phyloP scores from a whole-genome alignment of 2,797 vertebrate genomes.

The Crocidura indochinensis region DNA sequence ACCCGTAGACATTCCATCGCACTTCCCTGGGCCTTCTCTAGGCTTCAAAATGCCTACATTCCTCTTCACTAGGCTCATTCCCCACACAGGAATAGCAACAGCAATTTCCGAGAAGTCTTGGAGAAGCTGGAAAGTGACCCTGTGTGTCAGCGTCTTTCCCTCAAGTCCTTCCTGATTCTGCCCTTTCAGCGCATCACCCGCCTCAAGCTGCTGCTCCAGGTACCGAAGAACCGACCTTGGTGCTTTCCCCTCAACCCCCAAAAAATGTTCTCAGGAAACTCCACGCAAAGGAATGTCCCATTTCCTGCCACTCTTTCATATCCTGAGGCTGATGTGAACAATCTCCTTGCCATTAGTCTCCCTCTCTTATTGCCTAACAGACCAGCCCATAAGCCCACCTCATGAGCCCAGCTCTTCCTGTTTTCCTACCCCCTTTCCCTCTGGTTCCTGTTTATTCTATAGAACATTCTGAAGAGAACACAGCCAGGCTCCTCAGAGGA shows the following conservation, averaged over 20 bases:
- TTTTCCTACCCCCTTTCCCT: background rate
- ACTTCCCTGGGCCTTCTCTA: background rate
- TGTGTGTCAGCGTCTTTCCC: constrained; percentile 96
- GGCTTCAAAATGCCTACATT: background rate
- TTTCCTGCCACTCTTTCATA: too few species aligned
- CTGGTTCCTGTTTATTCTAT: constrained; percentile 25
- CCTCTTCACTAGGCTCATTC: background rate
- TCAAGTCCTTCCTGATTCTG: constrained; percentile 98
- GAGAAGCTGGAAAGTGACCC: constrained; percentile 95
- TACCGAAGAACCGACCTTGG: constrained; percentile 64
- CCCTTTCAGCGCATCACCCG: constrained; percentile 99
- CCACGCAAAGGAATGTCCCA: accelerated
- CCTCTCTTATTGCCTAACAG: too few species aligned
- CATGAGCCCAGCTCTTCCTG: background rate
- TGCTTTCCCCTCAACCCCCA: background rate
- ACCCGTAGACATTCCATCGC: background rate
- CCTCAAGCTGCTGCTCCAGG: constrained; percentile 97
- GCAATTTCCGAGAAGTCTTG: constrained; percentile 94
- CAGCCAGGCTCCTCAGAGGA: constrained; percentile 93
- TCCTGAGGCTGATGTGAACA: too few species aligned
- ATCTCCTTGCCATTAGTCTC: too few species aligned
- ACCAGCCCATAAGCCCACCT: background rate
- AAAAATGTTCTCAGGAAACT: background rate
- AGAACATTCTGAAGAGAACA: constrained; percentile 98
- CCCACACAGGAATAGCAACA: constrained; percentile 92